These are phyloP conservation scores for Drosophila atripex DNA, from an alignment of 2,888 invertebrate species.

Conservation along the genomic window DNA sequence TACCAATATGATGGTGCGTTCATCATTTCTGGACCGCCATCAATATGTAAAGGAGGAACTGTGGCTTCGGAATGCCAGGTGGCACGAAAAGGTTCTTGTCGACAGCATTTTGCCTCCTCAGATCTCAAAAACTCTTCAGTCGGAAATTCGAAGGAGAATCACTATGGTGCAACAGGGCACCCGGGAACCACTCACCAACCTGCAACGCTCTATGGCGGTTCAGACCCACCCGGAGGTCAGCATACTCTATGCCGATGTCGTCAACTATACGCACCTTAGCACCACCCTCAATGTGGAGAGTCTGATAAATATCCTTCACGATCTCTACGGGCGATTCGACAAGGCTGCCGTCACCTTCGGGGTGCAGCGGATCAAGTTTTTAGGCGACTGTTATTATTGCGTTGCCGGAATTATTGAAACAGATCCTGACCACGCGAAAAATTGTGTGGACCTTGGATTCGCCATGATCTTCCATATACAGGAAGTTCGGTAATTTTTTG, in stretches of 20 bases:
- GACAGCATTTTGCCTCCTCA: constrained; percentile 94
- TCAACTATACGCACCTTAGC: constrained; percentile 93
- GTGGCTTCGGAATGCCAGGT: constrained; percentile 31
- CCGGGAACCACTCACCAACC: neutral
- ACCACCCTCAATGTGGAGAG: constrained; percentile 91
- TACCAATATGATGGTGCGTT: constrained; percentile 51
- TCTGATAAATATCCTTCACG: constrained; percentile 93
- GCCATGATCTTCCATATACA: constrained; percentile 94
- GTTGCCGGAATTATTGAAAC: constrained; percentile 93
- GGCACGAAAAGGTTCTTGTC: constrained; percentile 85
- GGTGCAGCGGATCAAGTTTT: constrained; percentile 94
- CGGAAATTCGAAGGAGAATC: constrained; percentile 85
- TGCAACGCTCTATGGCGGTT: constrained; percentile 85
- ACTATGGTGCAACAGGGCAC: neutral
- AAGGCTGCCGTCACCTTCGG: constrained; percentile 92
- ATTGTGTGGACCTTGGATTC: constrained; percentile 93
- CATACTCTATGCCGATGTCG: constrained; percentile 96
- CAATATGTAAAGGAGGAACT: constrained; percentile 82
- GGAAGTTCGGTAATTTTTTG: constrained; percentile 84
- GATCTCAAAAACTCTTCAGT: constrained; percentile 87
- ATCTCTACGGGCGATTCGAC: constrained; percentile 95
- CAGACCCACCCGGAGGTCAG: constrained; percentile 93
- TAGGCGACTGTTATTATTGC: constrained; percentile 97
- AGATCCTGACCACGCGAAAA: constrained; percentile 91
- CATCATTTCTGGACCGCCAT: constrained; percentile 62